These are phyloP conservation scores for Heliothis virescens DNA, from an alignment of 1,140 invertebrate species.

Conservation along the genomic window DNA sequence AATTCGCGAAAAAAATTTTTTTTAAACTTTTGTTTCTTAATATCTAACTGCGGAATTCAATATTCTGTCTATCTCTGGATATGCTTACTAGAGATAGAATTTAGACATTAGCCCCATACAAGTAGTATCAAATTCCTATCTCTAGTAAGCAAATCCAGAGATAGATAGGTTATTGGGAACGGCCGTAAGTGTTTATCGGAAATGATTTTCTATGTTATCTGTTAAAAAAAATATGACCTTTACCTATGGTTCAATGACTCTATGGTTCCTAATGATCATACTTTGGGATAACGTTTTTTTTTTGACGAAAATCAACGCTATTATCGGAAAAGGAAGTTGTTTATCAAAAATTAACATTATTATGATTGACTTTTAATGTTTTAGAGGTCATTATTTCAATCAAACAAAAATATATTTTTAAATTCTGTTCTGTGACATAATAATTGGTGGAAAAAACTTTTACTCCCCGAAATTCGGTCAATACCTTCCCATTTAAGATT, in stretches of 20 bases:
- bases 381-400: not conserved
- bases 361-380: not conserved
- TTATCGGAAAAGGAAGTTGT: not conserved
- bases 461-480: not conserved
- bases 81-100: too few relatives aligned
- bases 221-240: not conserved
- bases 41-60: too few relatives aligned
- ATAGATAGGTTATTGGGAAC: too few relatives aligned
- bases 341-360: not conserved
- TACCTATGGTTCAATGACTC: constrained; percentile 3
- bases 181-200: not conserved
- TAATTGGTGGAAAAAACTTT: not conserved
- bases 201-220: not conserved
- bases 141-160: too few relatives aligned
- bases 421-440: not conserved
- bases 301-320: not conserved
- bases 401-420: not conserved
- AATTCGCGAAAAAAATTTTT: not conserved
- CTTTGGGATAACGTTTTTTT: not conserved
- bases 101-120: too few relatives aligned
- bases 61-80: too few relatives aligned
- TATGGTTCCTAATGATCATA: not conserved
- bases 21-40: too few relatives aligned
- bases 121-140: too few relatives aligned
- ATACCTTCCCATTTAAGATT: not conserved